A percentile compares a stretch with the other conserved stretches of the same genome.
phyloP scores from a whole-genome alignment of 2,888 invertebrate genomes.

The Congeria kusceri region DNA sequence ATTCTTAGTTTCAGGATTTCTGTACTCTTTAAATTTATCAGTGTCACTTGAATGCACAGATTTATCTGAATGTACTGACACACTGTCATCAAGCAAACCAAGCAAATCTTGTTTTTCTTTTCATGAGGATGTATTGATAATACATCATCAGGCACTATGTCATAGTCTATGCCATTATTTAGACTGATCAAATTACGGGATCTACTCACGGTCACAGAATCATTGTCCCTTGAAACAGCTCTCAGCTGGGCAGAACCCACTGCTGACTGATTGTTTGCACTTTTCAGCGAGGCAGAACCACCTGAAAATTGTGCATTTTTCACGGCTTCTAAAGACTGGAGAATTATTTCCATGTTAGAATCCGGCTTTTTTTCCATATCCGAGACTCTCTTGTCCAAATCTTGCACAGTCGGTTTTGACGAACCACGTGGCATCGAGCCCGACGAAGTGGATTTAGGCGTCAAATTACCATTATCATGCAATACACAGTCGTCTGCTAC shows the following conservation, averaged over 20 bases:
- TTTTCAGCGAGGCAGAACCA: constrained; percentile 11
- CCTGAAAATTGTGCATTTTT: constrained; percentile 7
- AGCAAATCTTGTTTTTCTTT: constrained; percentile 1
- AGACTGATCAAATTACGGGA: background rate
- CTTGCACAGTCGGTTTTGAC: too few species aligned
- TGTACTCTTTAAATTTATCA: too few species aligned
- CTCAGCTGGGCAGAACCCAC: background rate
- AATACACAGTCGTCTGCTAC: too few species aligned
- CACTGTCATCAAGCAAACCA: too few species aligned
- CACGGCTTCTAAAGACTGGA: background rate
- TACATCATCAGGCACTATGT: constrained; percentile 5
- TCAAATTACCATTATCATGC: too few species aligned
- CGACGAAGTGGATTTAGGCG: too few species aligned
- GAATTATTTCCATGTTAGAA: background rate
- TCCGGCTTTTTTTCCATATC: background rate
- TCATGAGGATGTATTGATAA: background rate
- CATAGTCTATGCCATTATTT: constrained; percentile 11
- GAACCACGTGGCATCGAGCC: too few species aligned
- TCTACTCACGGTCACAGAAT: background rate
- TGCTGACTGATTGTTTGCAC: background rate
- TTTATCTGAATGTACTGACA: too few species aligned
- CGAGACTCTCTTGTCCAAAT: background rate
- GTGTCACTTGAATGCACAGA: too few species aligned
- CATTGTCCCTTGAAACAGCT: too few species aligned
- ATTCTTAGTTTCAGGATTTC: too few species aligned